phyloP scores from a whole-genome alignment of 2,113 vertebrate genomes.

The Strix uralensis region DNA sequence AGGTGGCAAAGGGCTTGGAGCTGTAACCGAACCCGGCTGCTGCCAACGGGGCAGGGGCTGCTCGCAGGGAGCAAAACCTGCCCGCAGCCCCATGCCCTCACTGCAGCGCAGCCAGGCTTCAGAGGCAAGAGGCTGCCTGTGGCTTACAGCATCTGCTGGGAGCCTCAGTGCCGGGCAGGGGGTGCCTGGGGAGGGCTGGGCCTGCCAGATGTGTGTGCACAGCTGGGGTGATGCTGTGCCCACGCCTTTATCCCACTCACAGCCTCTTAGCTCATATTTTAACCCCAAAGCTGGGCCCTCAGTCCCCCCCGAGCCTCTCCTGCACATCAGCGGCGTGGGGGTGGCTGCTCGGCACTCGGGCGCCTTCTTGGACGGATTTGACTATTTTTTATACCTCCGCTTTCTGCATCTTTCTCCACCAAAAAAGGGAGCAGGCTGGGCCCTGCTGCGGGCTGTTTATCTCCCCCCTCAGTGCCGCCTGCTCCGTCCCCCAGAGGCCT shows the following conservation, averaged over 20 bases:
- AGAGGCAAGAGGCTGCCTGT: neutral
- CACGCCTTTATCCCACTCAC: fast-evolving
- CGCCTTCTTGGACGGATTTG: neutral
- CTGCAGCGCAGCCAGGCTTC: neutral
- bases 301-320: neutral
- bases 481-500: neutral
- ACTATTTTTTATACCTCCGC: neutral
- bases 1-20: neutral
- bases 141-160: neutral
- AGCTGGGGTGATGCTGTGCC: neutral
- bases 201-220: neutral
- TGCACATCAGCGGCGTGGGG: neutral
- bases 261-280: neutral
- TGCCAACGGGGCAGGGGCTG: neutral
- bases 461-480: neutral
- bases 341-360: neutral
- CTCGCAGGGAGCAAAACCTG: neutral
- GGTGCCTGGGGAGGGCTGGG: neutral
- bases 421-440: neutral
- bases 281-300: neutral
- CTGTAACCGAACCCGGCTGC: fast-evolving
- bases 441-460: neutral
- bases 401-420: neutral
- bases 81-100: fast-evolving
- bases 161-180: neutral